These are phyloP conservation scores for Mobula birostris DNA, from an alignment of 2,113 vertebrate species.

Conservation along the genomic window DNA sequence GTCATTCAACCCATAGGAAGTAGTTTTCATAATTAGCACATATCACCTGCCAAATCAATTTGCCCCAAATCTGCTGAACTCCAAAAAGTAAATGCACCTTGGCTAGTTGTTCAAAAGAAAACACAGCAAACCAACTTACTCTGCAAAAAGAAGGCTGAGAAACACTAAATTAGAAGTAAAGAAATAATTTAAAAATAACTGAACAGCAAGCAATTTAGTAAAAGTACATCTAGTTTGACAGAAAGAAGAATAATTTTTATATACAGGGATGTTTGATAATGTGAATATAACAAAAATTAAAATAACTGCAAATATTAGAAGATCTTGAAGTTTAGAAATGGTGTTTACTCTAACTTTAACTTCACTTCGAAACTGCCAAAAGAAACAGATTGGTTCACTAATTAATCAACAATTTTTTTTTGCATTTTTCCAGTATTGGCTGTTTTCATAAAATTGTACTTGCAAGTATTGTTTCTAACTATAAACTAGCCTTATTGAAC, in stretches of 20 bases:
- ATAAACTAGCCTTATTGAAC: background rate
- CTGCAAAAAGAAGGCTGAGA: background rate
- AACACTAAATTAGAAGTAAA: background rate
- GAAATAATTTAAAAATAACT: background rate
- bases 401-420: background rate
- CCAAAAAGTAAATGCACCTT: background rate
- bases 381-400: background rate
- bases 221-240: no score
- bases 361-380: background rate
- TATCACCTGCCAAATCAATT: background rate
- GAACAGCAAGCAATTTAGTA: background rate
- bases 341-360: no score
- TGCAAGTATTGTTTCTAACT: background rate
- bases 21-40: background rate
- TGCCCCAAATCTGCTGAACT: background rate
- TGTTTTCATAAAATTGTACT: background rate
- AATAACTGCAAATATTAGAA: no score
- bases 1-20: background rate
- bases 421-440: background rate
- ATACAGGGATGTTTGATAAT: no score
- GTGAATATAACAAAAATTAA: no score
- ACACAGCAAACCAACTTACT: background rate
- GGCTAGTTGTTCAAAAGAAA: background rate
- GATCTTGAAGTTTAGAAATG: no score
- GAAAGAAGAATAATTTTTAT: no score